A percentile compares a stretch with the other conserved stretches of the same genome.
Conservation (phyloP, 2,797 vertebrate species). For the Botia almorhae region DNA sequence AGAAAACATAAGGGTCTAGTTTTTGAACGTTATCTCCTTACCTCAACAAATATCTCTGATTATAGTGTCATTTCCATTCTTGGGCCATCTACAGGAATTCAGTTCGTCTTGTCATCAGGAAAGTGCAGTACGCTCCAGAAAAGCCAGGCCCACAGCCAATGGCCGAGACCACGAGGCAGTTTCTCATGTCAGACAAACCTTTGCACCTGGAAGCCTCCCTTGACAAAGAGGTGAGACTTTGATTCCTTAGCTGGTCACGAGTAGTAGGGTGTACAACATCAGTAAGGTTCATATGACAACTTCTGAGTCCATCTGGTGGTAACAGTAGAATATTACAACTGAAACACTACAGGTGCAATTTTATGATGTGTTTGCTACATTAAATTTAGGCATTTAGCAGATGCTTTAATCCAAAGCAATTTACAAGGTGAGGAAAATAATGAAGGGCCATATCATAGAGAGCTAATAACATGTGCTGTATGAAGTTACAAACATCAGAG, state of each 20-base stretch:
- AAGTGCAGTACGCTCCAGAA: slow-evolving; percentile 94
- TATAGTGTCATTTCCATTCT: not conserved
- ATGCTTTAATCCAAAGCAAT: no score
- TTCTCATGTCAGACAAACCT: slow-evolving; percentile 96
- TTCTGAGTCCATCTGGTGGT: slow-evolving; percentile 48
- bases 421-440: no score
- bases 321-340: slow-evolving; percentile 16
- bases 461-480: no score
- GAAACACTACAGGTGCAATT: not conserved
- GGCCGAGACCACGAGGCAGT: slow-evolving; percentile 92
- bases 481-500: no score
- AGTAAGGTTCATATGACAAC: not conserved
- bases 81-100: slow-evolving; percentile 83
- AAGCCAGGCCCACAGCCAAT: slow-evolving; percentile 92
- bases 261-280: not conserved
- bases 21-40: not conserved
- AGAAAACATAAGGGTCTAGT: not conserved
- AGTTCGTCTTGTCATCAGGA: slow-evolving; percentile 92
- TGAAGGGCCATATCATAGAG: no score
- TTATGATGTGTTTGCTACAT: not conserved
- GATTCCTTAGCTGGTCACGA: not conserved
- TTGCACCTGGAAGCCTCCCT: slow-evolving; percentile 93
- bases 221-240: slow-evolving; percentile 91
- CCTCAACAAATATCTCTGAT: not conserved
- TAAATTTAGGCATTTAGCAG: no score